Percentiles rank a stretch among this genome's conserved stretches.
Evolutionary conservation across 2,113 vertebrate species (phyloP).

Genomic region (Nyctereutes procyonoides): DNA sequence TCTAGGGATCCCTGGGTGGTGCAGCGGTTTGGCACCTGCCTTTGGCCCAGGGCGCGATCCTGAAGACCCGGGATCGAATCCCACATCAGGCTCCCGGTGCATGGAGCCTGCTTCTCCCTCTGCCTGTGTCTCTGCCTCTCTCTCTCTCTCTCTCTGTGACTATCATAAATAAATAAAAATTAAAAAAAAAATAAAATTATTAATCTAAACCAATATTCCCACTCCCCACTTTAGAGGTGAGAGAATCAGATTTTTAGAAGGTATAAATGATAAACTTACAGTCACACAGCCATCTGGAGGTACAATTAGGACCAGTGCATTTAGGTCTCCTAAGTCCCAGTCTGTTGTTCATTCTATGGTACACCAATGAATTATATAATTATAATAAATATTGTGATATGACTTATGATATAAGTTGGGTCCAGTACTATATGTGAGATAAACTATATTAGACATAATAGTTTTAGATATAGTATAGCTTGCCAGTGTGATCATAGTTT

Average conservation of each 20-base stretch:
- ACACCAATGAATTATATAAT: not conserved
- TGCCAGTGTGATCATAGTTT: not conserved
- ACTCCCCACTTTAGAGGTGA: not conserved
- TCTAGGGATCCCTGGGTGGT: too few relatives aligned
- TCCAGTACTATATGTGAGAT: not conserved
- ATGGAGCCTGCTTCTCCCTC: too few relatives aligned
- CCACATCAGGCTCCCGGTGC: too few relatives aligned
- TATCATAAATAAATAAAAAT: too few relatives aligned
- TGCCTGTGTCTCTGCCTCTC: too few relatives aligned
- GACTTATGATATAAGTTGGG: not conserved
- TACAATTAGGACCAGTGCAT: not conserved
- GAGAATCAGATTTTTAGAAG: not conserved
- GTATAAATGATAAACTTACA: not conserved
- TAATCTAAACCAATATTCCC: not conserved
- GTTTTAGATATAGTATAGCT: not conserved
- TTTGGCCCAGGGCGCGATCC: too few relatives aligned
- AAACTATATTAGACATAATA: slow-evolving; percentile 19
- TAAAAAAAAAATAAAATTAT: too few relatives aligned
- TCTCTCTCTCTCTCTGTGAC: too few relatives aligned
- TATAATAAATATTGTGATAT: not conserved
- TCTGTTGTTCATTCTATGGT: not conserved
- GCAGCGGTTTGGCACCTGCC: too few relatives aligned
- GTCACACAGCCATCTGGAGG: not conserved
- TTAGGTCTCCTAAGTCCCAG: not conserved
- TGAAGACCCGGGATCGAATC: too few relatives aligned